Evolutionary conservation across 1,140 invertebrate species (phyloP), one percentile per base, ranked within the genome.

Genomic region (Lasaia peninsularis): DNA sequence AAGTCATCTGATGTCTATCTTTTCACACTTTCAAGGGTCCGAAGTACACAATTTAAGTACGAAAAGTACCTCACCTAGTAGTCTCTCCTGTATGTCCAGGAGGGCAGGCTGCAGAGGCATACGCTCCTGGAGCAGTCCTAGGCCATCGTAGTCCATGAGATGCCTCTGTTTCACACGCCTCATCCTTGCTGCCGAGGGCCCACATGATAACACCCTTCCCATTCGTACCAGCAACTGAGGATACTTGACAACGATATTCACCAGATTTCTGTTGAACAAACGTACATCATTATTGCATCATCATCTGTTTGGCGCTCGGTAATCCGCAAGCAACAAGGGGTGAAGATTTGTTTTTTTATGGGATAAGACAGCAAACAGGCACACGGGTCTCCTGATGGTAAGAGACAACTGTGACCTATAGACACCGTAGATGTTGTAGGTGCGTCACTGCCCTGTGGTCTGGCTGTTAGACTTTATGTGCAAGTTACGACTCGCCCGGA

Each of bases 211-310:
- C 79, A 7, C 79, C 70, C 60, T 86, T 75, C 1, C 86, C 58
- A 52, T 79, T 82, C 21, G 82, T 78, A n/a, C 80, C 87, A 9
- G 87, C 86, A 51, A 80, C 84, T 61, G 85, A 89, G 14, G 86
- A 86, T 9, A 89, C 86, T 74, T 89, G 86, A 61, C 89, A 90
- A 1, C 86, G 79, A 52, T 81, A 90, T 54, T 89, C 80, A 12
- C 75, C 80, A 2, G 89, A 90, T 86, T 89, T 90, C 89, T 90
- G 54, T n/a, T 8, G 28, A 10, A 5, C 1, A 49, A 49, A 49
- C n/a, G 12, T 18, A 21, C 12, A n/a, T 48, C 12, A 20, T 31
- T n/a, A 8, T n/a, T n/a, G 24, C 49, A 28, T 50, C 1, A 24
- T 50, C 16, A 14, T 18, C n/a, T n/a, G n/a, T n/a, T n/a, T n/a